Evolutionary conservation across 2,888 invertebrate species (phyloP).

Genomic region (Coremacera marginata): DNA sequence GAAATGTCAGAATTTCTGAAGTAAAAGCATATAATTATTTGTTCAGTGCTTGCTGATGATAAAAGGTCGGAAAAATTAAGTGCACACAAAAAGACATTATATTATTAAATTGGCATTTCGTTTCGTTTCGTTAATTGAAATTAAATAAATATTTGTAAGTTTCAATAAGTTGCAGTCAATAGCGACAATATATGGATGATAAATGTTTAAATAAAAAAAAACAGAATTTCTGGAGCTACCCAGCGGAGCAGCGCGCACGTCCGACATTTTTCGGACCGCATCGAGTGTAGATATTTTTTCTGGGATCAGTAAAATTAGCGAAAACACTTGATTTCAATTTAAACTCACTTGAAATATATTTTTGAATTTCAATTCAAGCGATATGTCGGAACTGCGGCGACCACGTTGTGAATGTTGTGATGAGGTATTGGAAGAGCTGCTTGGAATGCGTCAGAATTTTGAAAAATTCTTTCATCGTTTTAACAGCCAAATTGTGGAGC

Average conservation of each 20-base stretch:
- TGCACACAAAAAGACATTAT: neutral
- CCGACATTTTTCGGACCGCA: neutral
- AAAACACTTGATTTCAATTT: neutral
- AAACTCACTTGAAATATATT: neutral
- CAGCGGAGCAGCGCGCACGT: neutral
- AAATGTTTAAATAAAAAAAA: too few species aligned
- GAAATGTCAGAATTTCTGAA: conserved; percentile 17
- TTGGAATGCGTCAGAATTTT: conserved; percentile 38
- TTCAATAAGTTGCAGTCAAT: too few species aligned
- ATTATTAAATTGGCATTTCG: too few species aligned
- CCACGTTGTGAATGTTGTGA: conserved; percentile 43
- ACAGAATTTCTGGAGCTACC: neutral
- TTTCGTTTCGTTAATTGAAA: neutral
- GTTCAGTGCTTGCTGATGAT: neutral
- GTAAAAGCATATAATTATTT: neutral
- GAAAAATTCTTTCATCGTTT: conserved; percentile 39
- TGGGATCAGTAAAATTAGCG: neutral
- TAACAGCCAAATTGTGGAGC: conserved; percentile 37
- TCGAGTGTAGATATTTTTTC: neutral
- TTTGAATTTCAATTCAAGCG: neutral
- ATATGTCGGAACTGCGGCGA: neutral
- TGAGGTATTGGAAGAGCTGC: conserved; percentile 41
- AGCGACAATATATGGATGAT: too few species aligned
- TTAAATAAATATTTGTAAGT: neutral
- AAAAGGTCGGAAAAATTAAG: neutral